Base-by-base conservation (phyloP, 35 echinoderm and acorn worm species). In the Apostichopus californicus region DNA sequence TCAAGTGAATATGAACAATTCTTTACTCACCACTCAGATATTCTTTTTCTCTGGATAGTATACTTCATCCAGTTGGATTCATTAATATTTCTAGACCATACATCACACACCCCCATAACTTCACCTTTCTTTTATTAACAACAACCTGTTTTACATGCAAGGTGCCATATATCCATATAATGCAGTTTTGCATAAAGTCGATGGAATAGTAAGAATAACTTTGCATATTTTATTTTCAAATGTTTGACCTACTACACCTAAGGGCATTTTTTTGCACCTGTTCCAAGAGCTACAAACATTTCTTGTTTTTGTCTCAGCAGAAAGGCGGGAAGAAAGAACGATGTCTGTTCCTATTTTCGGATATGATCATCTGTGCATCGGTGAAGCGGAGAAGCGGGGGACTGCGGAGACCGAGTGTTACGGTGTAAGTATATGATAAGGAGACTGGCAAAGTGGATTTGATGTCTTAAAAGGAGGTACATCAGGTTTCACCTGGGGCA, bases 341-440 rank as follows among this genome's bases (percentile, higher is more conserved):
- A 60, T 96, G 94, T 70, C n/a, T 98, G 11, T 98, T 98, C 73
- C 83, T 98, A 66, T 98, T 98, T 77, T 98, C 97, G 52, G 97
- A 98, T 93, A 93, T 98, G 72, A 65, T 98, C 9, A 93, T 98
- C 68, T 98, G 95, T 92, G 94, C 97, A 26, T 94, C 86, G 2
- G 97, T 98, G 71, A 98, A 98, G 82, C 91, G 97, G 55, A 92
- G 91, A 80, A 87, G 90, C 79, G 97, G 94, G 18, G 94, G 92
- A 8, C 64, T 95, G 9, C 83, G 97, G 52, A 87, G 97, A 55
- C 94, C 95, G 17, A 96, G 94, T 13, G 89, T 98, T 21, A 94
- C 95, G 80, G 97, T 96, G 97, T 98, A 89, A 98, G 97, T 89
- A 89, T 53, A 52, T 82, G 15, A 82, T 57, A 9, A 75, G 20